phyloP scores from a whole-genome alignment of 2,888 invertebrate genomes.

The Calliscelio sp. region DNA sequence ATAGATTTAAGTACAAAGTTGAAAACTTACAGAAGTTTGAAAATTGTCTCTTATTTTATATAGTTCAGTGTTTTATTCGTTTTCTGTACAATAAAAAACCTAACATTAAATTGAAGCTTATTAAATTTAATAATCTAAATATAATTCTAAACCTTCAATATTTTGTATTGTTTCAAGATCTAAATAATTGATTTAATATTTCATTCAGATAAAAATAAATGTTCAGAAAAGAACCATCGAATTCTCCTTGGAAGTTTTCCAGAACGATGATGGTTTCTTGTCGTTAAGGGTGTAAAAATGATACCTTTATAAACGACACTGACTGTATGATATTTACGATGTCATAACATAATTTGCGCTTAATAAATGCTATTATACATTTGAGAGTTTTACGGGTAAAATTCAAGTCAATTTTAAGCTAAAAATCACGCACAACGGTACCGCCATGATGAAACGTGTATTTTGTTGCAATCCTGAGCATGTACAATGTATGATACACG shows the following conservation, averaged over 20 bases:
- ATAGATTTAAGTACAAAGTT: too few relatives aligned
- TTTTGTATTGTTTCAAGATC: too few relatives aligned
- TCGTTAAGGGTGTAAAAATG: constrained; percentile 56
- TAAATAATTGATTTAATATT: too few relatives aligned
- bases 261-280: constrained; percentile 51
- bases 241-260: constrained; percentile 53
- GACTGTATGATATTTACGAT: constrained; percentile 56
- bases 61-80: too few relatives aligned
- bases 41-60: too few relatives aligned
- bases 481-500: constrained; percentile 55
- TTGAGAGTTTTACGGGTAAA: constrained; percentile 64
- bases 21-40: too few relatives aligned
- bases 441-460: constrained; percentile 46
- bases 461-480: constrained; percentile 61
- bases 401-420: constrained; percentile 80
- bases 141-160: too few relatives aligned
- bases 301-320: constrained; percentile 59
- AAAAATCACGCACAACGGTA: constrained; percentile 70
- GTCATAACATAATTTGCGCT: constrained; percentile 61
- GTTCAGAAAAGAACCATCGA: constrained; percentile 43
- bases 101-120: too few relatives aligned
- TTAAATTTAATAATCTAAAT: too few relatives aligned
- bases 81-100: too few relatives aligned
- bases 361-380: constrained; percentile 60
- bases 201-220: too few relatives aligned